Evolutionary conservation across 2,888 invertebrate genomes (phyloP), one percentile per base, ranked within the genome.

Genomic region (Hemicrepidius hirtus): DNA sequence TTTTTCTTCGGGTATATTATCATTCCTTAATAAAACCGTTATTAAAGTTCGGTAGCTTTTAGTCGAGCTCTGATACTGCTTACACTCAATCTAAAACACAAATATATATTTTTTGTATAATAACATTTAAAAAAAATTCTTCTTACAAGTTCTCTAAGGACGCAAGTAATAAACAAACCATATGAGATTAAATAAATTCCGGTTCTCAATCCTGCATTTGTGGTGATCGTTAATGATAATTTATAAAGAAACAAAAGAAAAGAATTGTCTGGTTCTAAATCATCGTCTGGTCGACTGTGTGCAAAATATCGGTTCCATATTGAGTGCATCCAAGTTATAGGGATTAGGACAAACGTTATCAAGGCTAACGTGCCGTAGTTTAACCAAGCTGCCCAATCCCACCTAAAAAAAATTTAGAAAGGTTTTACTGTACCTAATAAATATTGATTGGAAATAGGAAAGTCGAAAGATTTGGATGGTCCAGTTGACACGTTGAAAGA

Each of bases 291-390:
- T 76, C 87, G 86, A 0, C 85, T 86, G 87, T 76, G 77, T 5
- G 77, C 73, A 9, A 78, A 44, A 73, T 78, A 82, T 71, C 71
- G 87, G 73, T 88, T 88, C 93, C 94, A 94, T 0, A 92, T 80
- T 78, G 92, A 93, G 80, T 94, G 92, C 73, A 92, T 92, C 95
- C 95, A 95, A 0, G 92, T 91, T 6, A 94, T 82, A 0, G 94
- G 91, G 66, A 94, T 87, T 76, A 94, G 85, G 0, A 91, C 76
- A 0, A 92, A 86, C 80, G 91, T 83, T n/a, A 91, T 76, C 28
- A 87, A 77, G 0, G 86, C 84, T 3, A 88, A 83, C 0, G 87
- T 80, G 13, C 84, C 84, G 74, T 89, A 87, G 1, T 88, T 86
- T 13, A 87, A 84, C 87, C 89, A 89, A 49, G 50, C 12, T 0